Evolutionary conservation across 1,140 invertebrate species (phyloP).

Genomic region (Drosophila littoralis): DNA sequence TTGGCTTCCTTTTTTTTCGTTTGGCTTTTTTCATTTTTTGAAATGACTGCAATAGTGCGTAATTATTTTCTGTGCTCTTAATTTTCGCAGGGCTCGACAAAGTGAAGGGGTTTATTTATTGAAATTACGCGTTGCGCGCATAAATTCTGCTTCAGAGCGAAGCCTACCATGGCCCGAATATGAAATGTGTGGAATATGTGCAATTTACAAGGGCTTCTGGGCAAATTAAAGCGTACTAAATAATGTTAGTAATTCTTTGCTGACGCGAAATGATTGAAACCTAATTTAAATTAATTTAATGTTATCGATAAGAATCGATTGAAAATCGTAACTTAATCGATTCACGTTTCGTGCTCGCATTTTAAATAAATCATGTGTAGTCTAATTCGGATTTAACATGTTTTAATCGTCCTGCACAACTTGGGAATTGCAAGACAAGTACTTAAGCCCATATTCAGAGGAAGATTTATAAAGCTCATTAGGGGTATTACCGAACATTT

Average conservation of each 20-base stretch:
- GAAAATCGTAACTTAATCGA: too few species aligned
- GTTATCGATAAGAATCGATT: too few species aligned
- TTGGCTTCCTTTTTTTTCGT: slow-evolving; percentile 32
- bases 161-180: background rate
- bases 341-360: too few species aligned
- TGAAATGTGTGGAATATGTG: background rate
- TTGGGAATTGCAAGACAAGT: too few species aligned
- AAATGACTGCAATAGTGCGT: slow-evolving; percentile 84
- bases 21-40: slow-evolving; percentile 48
- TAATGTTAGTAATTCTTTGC: background rate
- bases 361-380: too few species aligned
- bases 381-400: too few species aligned
- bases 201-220: background rate
- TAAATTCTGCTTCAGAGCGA: background rate
- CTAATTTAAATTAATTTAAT: too few species aligned
- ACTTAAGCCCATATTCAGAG: too few species aligned
- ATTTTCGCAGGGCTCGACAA: slow-evolving; percentile 53
- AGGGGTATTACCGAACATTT: too few species aligned
- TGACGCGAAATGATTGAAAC: too few species aligned
- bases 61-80: slow-evolving; percentile 84
- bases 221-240: background rate
- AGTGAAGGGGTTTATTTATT: slow-evolving; percentile 59
- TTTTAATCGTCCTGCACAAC: too few species aligned
- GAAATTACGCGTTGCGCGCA: slow-evolving; percentile 57
- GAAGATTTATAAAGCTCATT: too few species aligned